Conservation (phyloP, 2,113 vertebrate genomes). For the Felis chaus region DNA sequence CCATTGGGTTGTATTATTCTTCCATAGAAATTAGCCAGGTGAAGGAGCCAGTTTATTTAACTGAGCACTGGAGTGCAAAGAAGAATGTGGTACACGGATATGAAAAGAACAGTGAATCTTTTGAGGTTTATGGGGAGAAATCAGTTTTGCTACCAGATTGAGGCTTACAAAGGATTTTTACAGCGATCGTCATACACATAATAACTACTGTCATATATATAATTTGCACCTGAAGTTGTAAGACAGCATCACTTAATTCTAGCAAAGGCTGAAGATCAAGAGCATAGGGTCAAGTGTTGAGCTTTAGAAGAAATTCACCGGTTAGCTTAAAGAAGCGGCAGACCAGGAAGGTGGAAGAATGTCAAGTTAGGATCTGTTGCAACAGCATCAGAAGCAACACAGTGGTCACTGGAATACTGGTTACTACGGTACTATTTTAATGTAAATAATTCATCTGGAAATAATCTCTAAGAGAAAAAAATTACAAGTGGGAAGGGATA, state of each 20-base stretch:
- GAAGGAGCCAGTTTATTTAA: not conserved
- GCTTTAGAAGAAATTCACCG: not conserved
- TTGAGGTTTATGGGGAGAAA: not conserved
- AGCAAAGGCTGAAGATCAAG: not conserved
- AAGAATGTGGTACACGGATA: not conserved
- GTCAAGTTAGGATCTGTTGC: not conserved
- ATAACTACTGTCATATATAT: not conserved
- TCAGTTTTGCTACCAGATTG: not conserved
- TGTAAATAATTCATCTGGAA: not conserved
- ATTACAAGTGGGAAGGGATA: not conserved
- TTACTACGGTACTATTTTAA: not conserved
- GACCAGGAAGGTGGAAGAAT: not conserved
- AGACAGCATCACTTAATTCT: not conserved
- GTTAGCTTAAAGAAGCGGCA: not conserved
- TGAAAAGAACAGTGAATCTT: not conserved
- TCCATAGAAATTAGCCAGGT: not conserved
- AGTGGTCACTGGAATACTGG: not conserved
- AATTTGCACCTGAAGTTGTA: not conserved
- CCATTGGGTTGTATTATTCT: not conserved
- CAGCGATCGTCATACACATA: not conserved
- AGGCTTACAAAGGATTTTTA: not conserved
- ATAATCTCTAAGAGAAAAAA: not conserved
- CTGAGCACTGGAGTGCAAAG: not conserved
- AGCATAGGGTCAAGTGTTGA: not conserved
- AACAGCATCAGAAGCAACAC: not conserved